These are phyloP conservation scores for Arvicanthis niloticus DNA, from an alignment of 2,113 vertebrate species.

Conservation along the genomic window DNA sequence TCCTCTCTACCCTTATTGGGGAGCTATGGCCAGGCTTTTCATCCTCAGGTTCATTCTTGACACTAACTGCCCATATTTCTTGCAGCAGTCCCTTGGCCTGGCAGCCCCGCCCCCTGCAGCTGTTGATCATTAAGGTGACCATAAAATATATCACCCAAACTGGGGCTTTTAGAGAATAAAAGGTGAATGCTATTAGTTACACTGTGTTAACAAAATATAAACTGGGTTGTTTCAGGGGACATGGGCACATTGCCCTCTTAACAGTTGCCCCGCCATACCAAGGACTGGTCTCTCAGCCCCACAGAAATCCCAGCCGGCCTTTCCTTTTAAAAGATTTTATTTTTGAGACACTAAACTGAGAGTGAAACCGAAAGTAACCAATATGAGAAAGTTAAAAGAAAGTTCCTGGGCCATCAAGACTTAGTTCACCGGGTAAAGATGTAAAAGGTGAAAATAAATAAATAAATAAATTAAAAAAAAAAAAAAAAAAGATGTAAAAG, in stretches of 20 bases:
- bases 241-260: neutral
- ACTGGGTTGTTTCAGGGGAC: neutral
- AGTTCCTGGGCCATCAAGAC: neutral
- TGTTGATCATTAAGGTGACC: neutral
- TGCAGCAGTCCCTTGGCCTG: neutral
- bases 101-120: neutral
- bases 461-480: no score
- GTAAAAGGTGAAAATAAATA: neutral
- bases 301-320: neutral
- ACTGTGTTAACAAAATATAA: neutral
- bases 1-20: neutral
- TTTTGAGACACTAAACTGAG: neutral
- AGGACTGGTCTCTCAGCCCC: neutral
- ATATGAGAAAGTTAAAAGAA: conserved; percentile 28
- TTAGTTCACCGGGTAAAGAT: neutral
- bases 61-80: neutral
- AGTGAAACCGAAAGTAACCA: neutral
- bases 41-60: neutral
- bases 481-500: neutral
- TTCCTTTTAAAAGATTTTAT: conserved; percentile 35
- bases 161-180: conserved; percentile 2
- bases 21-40: neutral
- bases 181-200: neutral
- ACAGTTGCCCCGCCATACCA: neutral
- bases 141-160: neutral